phyloP scores from a whole-genome alignment of 2,888 invertebrate genomes.

The Lomographa bimaculata region DNA sequence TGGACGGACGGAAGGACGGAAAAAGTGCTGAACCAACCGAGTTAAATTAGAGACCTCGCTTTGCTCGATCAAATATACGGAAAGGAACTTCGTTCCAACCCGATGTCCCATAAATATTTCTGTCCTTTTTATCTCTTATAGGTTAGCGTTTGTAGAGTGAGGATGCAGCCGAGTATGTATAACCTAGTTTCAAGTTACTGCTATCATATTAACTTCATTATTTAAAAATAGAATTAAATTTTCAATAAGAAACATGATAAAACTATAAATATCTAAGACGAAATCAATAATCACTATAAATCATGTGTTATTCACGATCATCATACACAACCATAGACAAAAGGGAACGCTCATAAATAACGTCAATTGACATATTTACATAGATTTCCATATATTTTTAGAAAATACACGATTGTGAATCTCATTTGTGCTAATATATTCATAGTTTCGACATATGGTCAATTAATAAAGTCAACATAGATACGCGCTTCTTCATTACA shows the following conservation, averaged over 20 bases:
- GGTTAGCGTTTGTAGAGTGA: too few species aligned
- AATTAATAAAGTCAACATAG: constrained; percentile 18
- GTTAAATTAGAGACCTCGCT: too few species aligned
- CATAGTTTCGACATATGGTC: constrained; percentile 11
- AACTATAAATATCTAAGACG: constrained; percentile 8
- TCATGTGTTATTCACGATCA: constrained; percentile 6
- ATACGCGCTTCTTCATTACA: background rate
- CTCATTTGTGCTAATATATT: constrained; percentile 19
- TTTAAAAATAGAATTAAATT: constrained; percentile 1
- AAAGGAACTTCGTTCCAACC: too few species aligned
- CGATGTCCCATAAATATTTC: too few species aligned
- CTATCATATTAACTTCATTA: background rate
- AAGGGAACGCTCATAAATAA: constrained; percentile 27
- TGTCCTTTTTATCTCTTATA: too few species aligned
- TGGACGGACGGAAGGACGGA: too few species aligned
- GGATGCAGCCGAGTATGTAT: too few species aligned
- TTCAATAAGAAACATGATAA: constrained; percentile 8
- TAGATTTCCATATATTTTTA: constrained; percentile 30
- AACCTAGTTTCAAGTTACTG: too few species aligned
- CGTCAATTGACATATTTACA: constrained; percentile 29
- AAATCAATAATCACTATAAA: constrained; percentile 7
- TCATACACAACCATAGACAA: constrained; percentile 20
- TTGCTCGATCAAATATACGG: too few species aligned
- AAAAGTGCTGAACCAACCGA: too few species aligned
- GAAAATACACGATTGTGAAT: constrained; percentile 17